Conservation (phyloP, 1,140 invertebrate species). For the Hycleus phaleratus region DNA sequence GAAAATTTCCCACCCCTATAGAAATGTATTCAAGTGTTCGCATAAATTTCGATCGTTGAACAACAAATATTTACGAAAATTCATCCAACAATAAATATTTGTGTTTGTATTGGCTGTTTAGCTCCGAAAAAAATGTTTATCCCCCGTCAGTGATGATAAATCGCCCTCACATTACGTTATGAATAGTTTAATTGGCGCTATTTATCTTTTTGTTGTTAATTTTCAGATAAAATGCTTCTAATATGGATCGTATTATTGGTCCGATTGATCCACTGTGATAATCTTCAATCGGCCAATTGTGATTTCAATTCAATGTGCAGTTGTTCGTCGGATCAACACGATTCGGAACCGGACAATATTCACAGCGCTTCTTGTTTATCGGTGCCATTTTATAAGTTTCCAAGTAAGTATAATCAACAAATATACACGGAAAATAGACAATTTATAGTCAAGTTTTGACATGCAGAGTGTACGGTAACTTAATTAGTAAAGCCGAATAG, state of each 20-base stretch:
- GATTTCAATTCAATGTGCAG: conserved; percentile 38
- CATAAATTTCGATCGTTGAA: too few relatives aligned
- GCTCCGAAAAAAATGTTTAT: too few relatives aligned
- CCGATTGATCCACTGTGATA: conserved; percentile 19
- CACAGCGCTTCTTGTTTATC: conserved; percentile 35
- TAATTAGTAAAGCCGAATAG: too few relatives aligned
- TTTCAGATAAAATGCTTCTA: conserved; percentile 36
- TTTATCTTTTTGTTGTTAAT: conserved; percentile 7
- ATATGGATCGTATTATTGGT: conserved; percentile 25
- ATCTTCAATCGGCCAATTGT: conserved; percentile 28
- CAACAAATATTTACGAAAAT: too few relatives aligned
- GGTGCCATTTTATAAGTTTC: conserved; percentile 38
- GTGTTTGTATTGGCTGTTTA: too few relatives aligned
- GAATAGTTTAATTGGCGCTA: not conserved
- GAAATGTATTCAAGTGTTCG: too few relatives aligned
- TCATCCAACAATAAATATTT: too few relatives aligned
- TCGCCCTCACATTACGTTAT: too few relatives aligned
- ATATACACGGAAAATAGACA: not conserved
- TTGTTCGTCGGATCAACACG: conserved; percentile 36
- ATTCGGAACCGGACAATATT: conserved; percentile 28
- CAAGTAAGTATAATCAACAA: conserved; percentile 32
- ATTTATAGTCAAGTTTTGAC: not conserved
- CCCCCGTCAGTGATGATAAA: too few relatives aligned
- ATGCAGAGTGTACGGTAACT: not conserved
- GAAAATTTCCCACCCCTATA: too few relatives aligned